A percentile compares a stretch with the other conserved stretches of the same genome.
Evolutionary conservation across 2,888 invertebrate species (phyloP).

Genomic region (Rugalucina vietnamica): DNA sequence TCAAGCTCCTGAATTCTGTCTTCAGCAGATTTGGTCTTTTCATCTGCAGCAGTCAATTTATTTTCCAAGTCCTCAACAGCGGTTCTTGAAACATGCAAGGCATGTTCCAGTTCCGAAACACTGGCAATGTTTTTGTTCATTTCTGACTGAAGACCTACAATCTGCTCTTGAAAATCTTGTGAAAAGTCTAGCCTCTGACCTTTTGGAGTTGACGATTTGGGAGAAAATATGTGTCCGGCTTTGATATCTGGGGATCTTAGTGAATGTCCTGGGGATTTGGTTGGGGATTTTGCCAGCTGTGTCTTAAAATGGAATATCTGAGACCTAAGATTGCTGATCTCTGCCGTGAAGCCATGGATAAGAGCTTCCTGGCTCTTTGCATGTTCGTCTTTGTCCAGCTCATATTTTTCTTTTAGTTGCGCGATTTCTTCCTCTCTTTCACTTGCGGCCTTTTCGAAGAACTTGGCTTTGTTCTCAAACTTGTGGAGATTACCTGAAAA

Average conservation of each 20-base stretch:
- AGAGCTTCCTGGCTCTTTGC: conserved; percentile 74
- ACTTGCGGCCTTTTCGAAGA: conserved; percentile 54
- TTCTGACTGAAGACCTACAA: conserved; percentile 64
- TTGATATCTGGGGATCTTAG: conserved; percentile 45
- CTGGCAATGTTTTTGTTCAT: conserved; percentile 63
- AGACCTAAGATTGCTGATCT: conserved; percentile 72
- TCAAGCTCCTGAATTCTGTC: conserved; percentile 45
- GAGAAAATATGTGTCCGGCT: neutral
- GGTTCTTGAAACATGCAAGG: conserved; percentile 61
- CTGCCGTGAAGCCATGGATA: conserved; percentile 78
- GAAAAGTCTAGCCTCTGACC: conserved; percentile 32
- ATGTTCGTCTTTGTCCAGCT: conserved; percentile 70
- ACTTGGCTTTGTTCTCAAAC: conserved; percentile 56
- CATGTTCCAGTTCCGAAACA: conserved; percentile 64
- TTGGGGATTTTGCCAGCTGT: conserved; percentile 55
- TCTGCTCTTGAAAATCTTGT: conserved; percentile 59
- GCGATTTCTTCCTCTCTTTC: conserved; percentile 60
- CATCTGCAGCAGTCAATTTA: conserved; percentile 41
- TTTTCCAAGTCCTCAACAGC: conserved; percentile 60
- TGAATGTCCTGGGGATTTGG: conserved; percentile 51
- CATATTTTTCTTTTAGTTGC: conserved; percentile 61
- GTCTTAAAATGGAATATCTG: conserved; percentile 63
- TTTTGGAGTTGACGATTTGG: neutral
- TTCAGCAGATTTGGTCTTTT: conserved; percentile 43
- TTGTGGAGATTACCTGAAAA: conserved; percentile 52